These are phyloP conservation scores for Ageneiosus marmoratus DNA, from an alignment of 2,113 vertebrate species.

Conservation along the genomic window DNA sequence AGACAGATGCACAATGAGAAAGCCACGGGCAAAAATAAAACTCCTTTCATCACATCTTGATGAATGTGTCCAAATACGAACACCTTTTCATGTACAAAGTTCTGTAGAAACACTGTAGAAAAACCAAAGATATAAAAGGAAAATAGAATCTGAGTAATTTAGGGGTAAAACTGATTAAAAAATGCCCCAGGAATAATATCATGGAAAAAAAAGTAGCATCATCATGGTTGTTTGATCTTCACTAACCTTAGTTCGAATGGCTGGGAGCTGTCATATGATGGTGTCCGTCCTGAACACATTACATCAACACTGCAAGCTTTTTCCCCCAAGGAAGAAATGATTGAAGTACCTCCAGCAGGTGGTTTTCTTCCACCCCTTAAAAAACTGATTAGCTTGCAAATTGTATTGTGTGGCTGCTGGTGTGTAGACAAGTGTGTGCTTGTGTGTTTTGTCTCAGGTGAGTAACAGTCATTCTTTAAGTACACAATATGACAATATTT, in stretches of 20 bases:
- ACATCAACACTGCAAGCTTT: slow-evolving; percentile 21
- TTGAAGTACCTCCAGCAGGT: background rate
- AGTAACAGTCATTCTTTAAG: slow-evolving; percentile 38
- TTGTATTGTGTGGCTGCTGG: background rate
- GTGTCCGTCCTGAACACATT: background rate
- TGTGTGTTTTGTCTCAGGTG: slow-evolving; percentile 21
- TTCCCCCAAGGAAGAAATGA: background rate
- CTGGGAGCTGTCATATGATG: background rate
- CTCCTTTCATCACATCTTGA: background rate
- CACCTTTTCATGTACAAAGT: too few relatives aligned
- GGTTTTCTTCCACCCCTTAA: background rate
- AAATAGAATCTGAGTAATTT: too few relatives aligned
- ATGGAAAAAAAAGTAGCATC: background rate
- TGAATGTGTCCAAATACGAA: too few relatives aligned
- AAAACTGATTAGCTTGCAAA: background rate
- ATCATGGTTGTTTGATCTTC: background rate
- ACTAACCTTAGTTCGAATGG: background rate
- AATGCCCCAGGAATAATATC: background rate
- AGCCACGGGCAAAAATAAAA: background rate
- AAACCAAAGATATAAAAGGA: too few relatives aligned
- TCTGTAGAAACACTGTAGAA: too few relatives aligned
- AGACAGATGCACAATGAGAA: background rate
- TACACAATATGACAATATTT: slow-evolving; percentile 45
- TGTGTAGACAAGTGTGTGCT: background rate
- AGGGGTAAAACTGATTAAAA: background rate